Evolutionary conservation across 2,113 vertebrate species (phyloP).

Genomic region (Papio anubis): DNA sequence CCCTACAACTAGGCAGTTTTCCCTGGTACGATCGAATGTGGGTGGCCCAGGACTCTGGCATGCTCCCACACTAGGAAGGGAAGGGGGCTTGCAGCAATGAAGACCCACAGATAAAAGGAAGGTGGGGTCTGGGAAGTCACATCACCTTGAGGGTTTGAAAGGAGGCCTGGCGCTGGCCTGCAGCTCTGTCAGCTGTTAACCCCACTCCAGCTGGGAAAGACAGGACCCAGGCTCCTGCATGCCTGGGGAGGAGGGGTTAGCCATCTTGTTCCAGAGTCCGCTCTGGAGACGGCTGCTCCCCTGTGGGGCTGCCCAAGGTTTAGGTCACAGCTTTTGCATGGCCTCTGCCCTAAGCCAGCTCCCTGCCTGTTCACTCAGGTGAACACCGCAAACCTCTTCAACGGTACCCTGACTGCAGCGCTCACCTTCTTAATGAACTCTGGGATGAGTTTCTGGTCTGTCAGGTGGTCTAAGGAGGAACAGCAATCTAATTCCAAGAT

Average conservation of each 20-base stretch:
- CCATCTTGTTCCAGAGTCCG: not conserved
- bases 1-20: not conserved
- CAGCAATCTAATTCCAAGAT: conserved; percentile 92
- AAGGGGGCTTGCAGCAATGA: not conserved
- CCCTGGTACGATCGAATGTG: not conserved
- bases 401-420: fast-evolving
- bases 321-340: fast-evolving
- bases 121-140: not conserved
- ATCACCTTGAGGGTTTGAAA: not conserved
- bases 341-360: not conserved
- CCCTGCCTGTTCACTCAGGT: fast-evolving
- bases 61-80: not conserved
- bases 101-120: not conserved
- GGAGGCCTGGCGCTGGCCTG: too few relatives aligned
- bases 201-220: not conserved
- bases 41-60: not conserved
- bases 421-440: conserved; percentile 97
- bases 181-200: not conserved
- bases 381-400: fast-evolving
- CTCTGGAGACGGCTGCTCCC: not conserved
- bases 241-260: too few relatives aligned
- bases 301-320: too few relatives aligned
- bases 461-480: conserved; percentile 88
- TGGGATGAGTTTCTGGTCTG: conserved; percentile 91
- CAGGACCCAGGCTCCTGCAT: not conserved